Evolutionary conservation across 2,888 invertebrate species (phyloP), one percentile per base, ranked within the genome.

Genomic region (Folsomia candida): DNA sequence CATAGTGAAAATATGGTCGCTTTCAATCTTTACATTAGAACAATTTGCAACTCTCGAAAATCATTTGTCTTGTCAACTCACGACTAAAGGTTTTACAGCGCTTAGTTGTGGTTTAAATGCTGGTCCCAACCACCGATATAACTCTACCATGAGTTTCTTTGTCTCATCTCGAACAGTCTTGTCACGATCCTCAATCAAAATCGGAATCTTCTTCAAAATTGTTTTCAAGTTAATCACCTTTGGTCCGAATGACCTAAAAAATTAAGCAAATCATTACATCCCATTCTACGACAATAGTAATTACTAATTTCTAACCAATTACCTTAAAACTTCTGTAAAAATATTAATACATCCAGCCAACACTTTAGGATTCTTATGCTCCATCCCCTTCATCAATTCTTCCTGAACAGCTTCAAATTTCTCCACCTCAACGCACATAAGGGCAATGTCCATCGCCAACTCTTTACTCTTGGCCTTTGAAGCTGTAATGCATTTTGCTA

Each of bases 381-480:
- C 92, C 85, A 94, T 90, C 47, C 97, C 97, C 85, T 96, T 96
- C 24, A 95, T 85, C 1, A 98, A 85, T 83, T 96, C 97, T 78
- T 97, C 97, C 80, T 90, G 86, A 0, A 94, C 94, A 14, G 88
- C 84, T 76, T 97, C 97, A 73, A 92, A 91, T 82, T 95, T 97
- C 82, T 98, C 97, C 81, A 97, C 94, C 86, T 98, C 97, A 78
- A 97, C 87, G 83, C 92, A 97, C 93, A 96, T 93, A 71, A 98
- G 85, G 3, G 91, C 89, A 74, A 97, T 88, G 85, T 96, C 96
- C 70, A 91, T 86, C 0, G 94, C 92, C 61, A 95, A 86, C 77
- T 97, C 97, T 83, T 92, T 93, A 9, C 96, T 97, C 84, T 92
- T 94, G 3, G 92, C 88, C 85, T 90, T 94, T 1, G 94, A 90